Base-by-base conservation (phyloP, 2,113 vertebrate genomes). In the Crotalus viridis region DNA sequence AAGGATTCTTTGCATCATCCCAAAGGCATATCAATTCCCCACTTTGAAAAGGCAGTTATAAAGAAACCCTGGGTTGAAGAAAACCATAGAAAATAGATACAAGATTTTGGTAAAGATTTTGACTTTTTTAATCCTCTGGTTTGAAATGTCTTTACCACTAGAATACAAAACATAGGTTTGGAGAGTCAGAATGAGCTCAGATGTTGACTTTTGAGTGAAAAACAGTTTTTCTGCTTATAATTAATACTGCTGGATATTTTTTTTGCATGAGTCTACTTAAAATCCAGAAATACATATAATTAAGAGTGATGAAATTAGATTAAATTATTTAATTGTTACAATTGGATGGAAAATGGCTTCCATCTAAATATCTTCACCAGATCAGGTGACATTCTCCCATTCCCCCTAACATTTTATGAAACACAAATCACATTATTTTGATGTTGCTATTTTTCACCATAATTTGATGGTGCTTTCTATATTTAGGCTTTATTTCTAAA, bases 401-500 rank as follows among this genome's bases (percentile, higher is more conserved):
- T 57, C 74, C 88, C 22, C 90, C 5, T 1, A 89, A 19, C 1
- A 59, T 28, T 91, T 91, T 94, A 8, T 1, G 0, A 21, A 92
- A 22, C 1, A 1, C 1, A 1, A 22, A 90, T 1, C 28, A 0
- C 56, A 91, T 92, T 94, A 92, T 55, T 57, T 3, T 90, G 91
- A 93, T 91, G 48, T 89, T 93, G 39, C 48, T n/a, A 6, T 0
- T 90, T 94, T 93, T 94, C 55, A 46, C 46, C 90, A 56, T 6
- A 94, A 93, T 94, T 93, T 94, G n/a, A 61, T 91, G 93, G 13
- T 2, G 39, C 43, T 91, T 43, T 26, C 10, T 94, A 55, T 91
- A 86, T 64, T 15, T 93, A 89, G 6, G 4, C 87, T 94, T 95
- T 93, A 3, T 26, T 94, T 93, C 56, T 26, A 52, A 6, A 43